These are phyloP conservation scores for Australoheros facetus DNA, from an alignment of 2,797 vertebrate species.

Conservation along the genomic window DNA sequence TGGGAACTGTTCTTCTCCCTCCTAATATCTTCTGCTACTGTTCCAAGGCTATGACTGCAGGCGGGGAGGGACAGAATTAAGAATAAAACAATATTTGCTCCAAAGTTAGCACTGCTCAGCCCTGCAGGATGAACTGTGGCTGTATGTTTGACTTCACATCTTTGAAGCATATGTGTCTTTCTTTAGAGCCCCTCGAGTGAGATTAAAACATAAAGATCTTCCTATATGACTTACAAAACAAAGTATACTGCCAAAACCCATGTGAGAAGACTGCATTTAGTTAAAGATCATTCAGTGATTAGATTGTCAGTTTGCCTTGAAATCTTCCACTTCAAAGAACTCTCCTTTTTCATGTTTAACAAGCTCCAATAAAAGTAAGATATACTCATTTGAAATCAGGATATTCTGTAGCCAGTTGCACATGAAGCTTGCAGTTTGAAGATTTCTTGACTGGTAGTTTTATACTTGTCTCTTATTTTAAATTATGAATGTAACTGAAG, in stretches of 20 bases:
- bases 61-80: constrained; percentile 18
- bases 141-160: constrained; percentile 18
- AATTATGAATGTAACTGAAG: too few species aligned
- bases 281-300: constrained; percentile 3
- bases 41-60: constrained; percentile 23
- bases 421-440: neutral
- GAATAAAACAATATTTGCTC: constrained; percentile 55
- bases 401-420: neutral
- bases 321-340: constrained; percentile 4
- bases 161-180: constrained; percentile 7
- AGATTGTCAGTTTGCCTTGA: neutral
- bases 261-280: neutral
- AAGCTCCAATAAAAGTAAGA: neutral
- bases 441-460: too few species aligned
- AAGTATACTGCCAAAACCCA: neutral
- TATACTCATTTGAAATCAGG: neutral
- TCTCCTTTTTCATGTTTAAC: neutral
- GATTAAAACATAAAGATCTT: neutral
- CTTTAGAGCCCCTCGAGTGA: constrained; percentile 5
- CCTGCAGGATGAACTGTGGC: constrained; percentile 7
- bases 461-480: too few species aligned
- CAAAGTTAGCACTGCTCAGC: constrained; percentile 20
- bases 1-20: constrained; percentile 1
- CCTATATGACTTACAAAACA: constrained; percentile 10
- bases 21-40: constrained; percentile 16